A percentile compares a stretch with the other conserved stretches of the same genome.
Conservation (phyloP, 2,113 vertebrate species). For the Tetrax tetrax region DNA sequence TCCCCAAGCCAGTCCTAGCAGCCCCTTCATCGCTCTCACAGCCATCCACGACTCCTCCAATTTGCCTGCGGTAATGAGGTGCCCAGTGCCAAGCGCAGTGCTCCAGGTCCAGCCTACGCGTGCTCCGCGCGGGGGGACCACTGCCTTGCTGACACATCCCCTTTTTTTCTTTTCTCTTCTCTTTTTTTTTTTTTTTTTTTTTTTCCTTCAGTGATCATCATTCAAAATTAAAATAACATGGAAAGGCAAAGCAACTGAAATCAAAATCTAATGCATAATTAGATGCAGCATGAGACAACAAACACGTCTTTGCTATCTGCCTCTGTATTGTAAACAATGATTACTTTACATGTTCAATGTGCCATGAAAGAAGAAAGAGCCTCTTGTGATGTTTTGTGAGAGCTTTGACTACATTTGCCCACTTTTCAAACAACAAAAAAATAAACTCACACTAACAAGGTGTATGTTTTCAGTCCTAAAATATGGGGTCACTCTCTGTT, state of each 20-base stretch:
- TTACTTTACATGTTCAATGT: slow-evolving; percentile 70
- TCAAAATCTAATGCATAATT: slow-evolving; percentile 71
- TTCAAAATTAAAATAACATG: slow-evolving; percentile 70
- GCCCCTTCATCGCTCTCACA: background rate
- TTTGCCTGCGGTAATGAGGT: slow-evolving; percentile 47
- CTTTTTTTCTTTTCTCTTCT: background rate
- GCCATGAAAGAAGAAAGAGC: slow-evolving; percentile 64
- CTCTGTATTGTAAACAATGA: slow-evolving; percentile 69
- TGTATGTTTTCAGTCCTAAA: slow-evolving; percentile 72
- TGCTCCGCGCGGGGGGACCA: fast-evolving
- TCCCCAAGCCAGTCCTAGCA: background rate
- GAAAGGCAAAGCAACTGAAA: slow-evolving; percentile 62
- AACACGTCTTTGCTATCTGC: slow-evolving; percentile 68
- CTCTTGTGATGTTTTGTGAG: slow-evolving; percentile 68
- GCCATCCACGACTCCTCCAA: background rate
- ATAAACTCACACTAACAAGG: slow-evolving; percentile 74
- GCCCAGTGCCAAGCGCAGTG: background rate
- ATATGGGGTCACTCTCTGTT: slow-evolving; percentile 67
- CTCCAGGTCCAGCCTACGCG: background rate
- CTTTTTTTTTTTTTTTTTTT: background rate
- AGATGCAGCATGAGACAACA: slow-evolving; percentile 61
- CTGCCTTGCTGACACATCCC: background rate
- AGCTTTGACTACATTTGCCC: slow-evolving; percentile 72
- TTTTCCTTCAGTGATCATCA: slow-evolving; percentile 36
- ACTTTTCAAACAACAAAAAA: slow-evolving; percentile 73